These are phyloP conservation scores for Cabera pusaria DNA, from an alignment of 2,888 invertebrate species.

Conservation along the genomic window DNA sequence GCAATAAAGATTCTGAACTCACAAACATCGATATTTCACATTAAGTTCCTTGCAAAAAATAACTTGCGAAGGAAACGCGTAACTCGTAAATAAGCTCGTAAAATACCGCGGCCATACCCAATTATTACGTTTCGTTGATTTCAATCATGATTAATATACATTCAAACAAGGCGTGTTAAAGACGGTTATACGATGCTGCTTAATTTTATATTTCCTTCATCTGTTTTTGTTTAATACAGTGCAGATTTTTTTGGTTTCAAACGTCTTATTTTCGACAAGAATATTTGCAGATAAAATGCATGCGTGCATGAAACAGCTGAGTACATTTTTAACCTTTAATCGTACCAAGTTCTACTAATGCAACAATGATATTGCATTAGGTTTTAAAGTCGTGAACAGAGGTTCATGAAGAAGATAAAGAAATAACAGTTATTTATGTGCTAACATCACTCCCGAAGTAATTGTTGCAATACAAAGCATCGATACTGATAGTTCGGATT, in stretches of 20 bases:
- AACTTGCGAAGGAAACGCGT: slow-evolving; percentile 57
- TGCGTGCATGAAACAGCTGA: no score
- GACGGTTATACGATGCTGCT: slow-evolving; percentile 38
- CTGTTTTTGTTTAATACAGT: slow-evolving; percentile 11
- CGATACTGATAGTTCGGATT: slow-evolving; percentile 42
- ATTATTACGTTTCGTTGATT: slow-evolving; percentile 67
- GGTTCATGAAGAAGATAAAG: slow-evolving; percentile 35
- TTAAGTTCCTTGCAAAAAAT: slow-evolving; percentile 60
- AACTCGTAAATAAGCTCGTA: slow-evolving; percentile 70
- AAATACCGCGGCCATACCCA: slow-evolving; percentile 61
- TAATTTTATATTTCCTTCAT: slow-evolving; percentile 31
- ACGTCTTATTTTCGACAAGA: no score
- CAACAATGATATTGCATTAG: slow-evolving; percentile 20
- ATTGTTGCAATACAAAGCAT: slow-evolving; percentile 41
- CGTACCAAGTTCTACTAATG: no score
- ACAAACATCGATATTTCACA: slow-evolving; percentile 62
- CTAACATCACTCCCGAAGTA: slow-evolving; percentile 38
- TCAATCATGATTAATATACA: slow-evolving; percentile 67
- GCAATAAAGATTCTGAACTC: slow-evolving; percentile 56
- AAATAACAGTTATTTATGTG: slow-evolving; percentile 44
- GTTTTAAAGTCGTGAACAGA: slow-evolving; percentile 32
- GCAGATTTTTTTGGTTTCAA: no score
- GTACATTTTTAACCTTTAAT: no score
- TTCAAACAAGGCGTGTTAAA: slow-evolving; percentile 40
- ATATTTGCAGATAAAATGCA: no score